These are phyloP conservation scores for Epizoanthus scotinus DNA, from an alignment of 92 coral and sea anemone genomes.

Conservation along the genomic window DNA sequence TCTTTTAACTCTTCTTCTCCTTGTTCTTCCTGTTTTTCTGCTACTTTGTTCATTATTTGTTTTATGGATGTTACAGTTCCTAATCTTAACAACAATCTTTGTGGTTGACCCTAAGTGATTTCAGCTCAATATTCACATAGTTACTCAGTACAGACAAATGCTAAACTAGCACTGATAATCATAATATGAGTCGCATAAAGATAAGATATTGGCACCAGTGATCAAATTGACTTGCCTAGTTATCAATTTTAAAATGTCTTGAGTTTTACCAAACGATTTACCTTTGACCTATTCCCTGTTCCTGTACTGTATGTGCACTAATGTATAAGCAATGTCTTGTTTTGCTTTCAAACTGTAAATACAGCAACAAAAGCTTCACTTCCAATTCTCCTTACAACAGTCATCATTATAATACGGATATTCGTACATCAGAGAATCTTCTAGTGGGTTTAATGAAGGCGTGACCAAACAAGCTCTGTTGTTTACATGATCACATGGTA, in stretches of 20 bases:
- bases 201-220: neutral
- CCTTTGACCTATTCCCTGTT: neutral
- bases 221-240: neutral
- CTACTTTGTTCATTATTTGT: neutral
- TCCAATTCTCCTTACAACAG: neutral
- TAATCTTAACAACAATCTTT: neutral
- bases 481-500: slow-evolving; percentile 32
- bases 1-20: too few species aligned
- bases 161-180: slow-evolving; percentile 12
- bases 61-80: too few species aligned
- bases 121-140: neutral
- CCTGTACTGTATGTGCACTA: neutral
- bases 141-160: neutral
- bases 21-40: too few species aligned
- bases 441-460: slow-evolving; percentile 44
- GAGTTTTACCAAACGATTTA: neutral
- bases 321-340: neutral
- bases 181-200: slow-evolving; percentile 7
- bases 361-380: neutral
- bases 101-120: slow-evolving; percentile 1
- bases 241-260: neutral
- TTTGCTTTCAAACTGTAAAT: neutral
- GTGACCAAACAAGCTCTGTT: slow-evolving; percentile 40
- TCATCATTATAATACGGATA: slow-evolving; percentile 3
- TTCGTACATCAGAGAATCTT: slow-evolving; percentile 37